A percentile compares a stretch with the other conserved stretches of the same genome.
Evolutionary conservation across 2,888 invertebrate genomes (phyloP).

Genomic region (Dorcus parallelipipedus): DNA sequence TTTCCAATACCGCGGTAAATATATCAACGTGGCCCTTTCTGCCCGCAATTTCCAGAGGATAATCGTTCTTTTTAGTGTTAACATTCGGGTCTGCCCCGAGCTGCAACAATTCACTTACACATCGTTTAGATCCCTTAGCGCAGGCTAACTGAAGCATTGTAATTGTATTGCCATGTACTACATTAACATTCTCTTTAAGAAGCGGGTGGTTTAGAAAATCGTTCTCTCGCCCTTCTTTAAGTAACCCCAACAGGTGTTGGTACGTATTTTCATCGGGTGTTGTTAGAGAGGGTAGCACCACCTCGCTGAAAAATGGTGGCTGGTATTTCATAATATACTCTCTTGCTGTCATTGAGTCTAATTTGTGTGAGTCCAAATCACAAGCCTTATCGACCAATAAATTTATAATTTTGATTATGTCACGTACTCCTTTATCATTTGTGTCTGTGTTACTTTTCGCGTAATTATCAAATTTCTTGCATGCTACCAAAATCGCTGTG

Average conservation of each 20-base stretch:
- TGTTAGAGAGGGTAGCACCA: too few relatives aligned
- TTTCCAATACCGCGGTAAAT: not conserved
- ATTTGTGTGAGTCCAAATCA: not conserved
- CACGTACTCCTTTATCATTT: not conserved
- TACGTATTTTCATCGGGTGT: too few relatives aligned
- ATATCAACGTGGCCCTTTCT: not conserved
- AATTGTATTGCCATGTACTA: not conserved
- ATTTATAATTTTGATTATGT: not conserved
- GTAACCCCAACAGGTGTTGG: not conserved
- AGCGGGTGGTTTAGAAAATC: not conserved
- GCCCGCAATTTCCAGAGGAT: not conserved
- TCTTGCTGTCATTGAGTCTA: not conserved
- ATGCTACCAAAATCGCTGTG: not conserved
- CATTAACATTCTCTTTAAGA: not conserved
- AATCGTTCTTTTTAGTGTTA: not conserved
- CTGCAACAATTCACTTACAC: not conserved
- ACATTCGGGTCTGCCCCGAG: not conserved
- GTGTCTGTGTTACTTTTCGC: not conserved
- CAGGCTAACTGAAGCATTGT: not conserved
- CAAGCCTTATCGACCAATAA: not conserved
- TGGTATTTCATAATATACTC: not conserved
- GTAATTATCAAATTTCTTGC: not conserved
- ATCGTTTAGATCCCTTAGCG: not conserved
- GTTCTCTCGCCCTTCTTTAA: not conserved
- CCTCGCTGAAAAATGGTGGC: too few relatives aligned